Evolutionary conservation across 2,113 vertebrate species (phyloP).

Genomic region (Takifugu flavidus): DNA sequence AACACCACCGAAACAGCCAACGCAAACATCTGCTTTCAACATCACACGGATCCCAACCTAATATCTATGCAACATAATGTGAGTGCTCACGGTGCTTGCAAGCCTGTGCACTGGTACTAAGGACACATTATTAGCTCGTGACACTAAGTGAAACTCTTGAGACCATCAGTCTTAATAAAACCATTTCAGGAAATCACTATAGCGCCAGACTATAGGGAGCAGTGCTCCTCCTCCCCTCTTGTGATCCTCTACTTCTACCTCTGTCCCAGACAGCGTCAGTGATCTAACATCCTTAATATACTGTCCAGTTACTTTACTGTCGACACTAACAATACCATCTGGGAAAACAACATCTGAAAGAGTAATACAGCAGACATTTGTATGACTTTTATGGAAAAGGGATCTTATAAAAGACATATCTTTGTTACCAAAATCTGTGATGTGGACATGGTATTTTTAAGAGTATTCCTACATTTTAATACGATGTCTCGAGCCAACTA

Average conservation of each 20-base stretch:
- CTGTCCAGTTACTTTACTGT: constrained; percentile 6
- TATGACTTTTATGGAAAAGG: constrained; percentile 39
- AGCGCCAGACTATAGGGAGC: constrained; percentile 29
- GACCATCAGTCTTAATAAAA: constrained; percentile 69
- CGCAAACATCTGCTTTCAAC: constrained; percentile 69
- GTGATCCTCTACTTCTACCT: constrained; percentile 24
- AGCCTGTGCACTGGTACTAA: constrained; percentile 53
- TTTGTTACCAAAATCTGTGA: constrained; percentile 15
- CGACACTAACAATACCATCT: constrained; percentile 7
- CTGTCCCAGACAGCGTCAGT: constrained; percentile 6
- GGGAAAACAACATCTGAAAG: constrained; percentile 20
- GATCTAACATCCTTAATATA: background rate
- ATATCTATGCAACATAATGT: constrained; percentile 44
- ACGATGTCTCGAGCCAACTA: background rate
- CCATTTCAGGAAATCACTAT: constrained; percentile 60
- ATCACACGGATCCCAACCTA: constrained; percentile 46
- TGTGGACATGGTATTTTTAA: background rate
- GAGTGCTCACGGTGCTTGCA: constrained; percentile 32
- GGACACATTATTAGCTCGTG: constrained; percentile 46
- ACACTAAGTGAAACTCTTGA: constrained; percentile 57
- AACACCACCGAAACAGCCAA: constrained; percentile 46
- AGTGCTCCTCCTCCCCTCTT: constrained; percentile 18
- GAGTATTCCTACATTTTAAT: background rate
- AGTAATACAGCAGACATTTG: constrained; percentile 27
- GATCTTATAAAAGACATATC: constrained; percentile 38